phyloP scores from a whole-genome alignment of 2,888 invertebrate genomes.

The Lepeophtheirus nordmannii region DNA sequence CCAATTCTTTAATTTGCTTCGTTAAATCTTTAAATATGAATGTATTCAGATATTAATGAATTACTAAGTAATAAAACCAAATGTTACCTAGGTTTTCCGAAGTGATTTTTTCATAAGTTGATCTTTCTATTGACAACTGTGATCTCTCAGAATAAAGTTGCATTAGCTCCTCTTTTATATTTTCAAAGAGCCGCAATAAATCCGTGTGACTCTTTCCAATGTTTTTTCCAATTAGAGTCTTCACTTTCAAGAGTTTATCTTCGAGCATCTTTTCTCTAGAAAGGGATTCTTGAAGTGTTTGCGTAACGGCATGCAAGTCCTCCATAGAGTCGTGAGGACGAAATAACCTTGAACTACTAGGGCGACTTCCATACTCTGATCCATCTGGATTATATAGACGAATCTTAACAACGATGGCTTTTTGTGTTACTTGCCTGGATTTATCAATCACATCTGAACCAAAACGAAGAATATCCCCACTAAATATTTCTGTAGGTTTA shows the following conservation, averaged over 20 bases:
- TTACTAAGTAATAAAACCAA: not conserved
- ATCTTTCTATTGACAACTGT: not conserved
- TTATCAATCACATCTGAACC: conserved; percentile 24
- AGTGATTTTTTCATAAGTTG: not conserved
- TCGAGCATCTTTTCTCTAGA: conserved; percentile 16
- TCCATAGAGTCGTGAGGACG: conserved; percentile 19
- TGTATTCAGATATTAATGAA: not conserved
- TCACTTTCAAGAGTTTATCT: conserved; percentile 11
- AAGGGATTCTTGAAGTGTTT: conserved; percentile 16
- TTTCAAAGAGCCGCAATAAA: conserved; percentile 17
- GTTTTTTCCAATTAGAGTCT: conserved; percentile 16
- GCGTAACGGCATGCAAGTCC: conserved; percentile 13
- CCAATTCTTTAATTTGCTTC: not conserved
- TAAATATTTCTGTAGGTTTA: conserved; percentile 11
- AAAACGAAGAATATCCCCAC: conserved; percentile 18
- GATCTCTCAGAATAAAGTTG: not conserved
- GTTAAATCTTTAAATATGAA: conserved; percentile 1
- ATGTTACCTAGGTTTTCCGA: not conserved
- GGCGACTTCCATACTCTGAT: not conserved
- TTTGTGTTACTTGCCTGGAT: conserved; percentile 19
- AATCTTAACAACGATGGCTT: conserved; percentile 17
- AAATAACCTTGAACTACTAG: conserved; percentile 16
- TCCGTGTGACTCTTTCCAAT: conserved; percentile 23
- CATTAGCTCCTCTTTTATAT: conserved; percentile 20
- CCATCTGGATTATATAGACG: conserved; percentile 17